phyloP scores from a whole-genome alignment of 2,797 vertebrate species.

The Erithacus rubecula region DNA sequence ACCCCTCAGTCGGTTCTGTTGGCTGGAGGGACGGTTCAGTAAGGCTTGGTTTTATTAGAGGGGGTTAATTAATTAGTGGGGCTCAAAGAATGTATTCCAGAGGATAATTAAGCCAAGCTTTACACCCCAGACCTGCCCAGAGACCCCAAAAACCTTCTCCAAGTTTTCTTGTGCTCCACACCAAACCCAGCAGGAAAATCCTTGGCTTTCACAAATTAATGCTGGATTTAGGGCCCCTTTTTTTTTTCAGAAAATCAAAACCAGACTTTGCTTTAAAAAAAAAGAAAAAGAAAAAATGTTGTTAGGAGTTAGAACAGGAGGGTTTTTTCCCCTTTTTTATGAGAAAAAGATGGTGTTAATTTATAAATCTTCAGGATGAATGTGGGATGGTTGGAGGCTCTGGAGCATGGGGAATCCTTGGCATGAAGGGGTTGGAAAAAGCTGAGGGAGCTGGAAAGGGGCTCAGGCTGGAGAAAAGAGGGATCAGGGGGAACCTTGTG shows the following conservation, averaged over 20 bases:
- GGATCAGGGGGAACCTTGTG: fast-evolving
- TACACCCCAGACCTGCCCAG: not conserved
- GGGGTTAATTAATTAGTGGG: not conserved
- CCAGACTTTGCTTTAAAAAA: not conserved
- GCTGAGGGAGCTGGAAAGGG: not conserved
- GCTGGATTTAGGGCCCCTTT: not conserved
- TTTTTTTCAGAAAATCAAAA: not conserved
- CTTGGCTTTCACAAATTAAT: not conserved
- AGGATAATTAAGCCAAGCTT: not conserved
- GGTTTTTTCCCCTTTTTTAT: fast-evolving
- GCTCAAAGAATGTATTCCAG: not conserved
- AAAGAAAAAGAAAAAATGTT: not conserved
- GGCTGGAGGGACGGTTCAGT: fast-evolving
- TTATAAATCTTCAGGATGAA: not conserved
- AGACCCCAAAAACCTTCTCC: not conserved
- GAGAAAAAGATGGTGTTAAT: not conserved
- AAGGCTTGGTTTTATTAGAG: not conserved
- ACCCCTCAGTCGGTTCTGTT: fast-evolving
- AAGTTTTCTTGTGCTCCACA: not conserved
- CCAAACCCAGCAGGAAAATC: not conserved
- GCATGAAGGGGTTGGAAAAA: not conserved
- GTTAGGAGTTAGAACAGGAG: not conserved
- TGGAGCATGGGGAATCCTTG: not conserved
- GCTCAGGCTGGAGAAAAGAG: not conserved
- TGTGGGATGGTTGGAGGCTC: not conserved